Conservation (phyloP, 1,140 invertebrate genomes). For the Drosophila tropicalis region DNA sequence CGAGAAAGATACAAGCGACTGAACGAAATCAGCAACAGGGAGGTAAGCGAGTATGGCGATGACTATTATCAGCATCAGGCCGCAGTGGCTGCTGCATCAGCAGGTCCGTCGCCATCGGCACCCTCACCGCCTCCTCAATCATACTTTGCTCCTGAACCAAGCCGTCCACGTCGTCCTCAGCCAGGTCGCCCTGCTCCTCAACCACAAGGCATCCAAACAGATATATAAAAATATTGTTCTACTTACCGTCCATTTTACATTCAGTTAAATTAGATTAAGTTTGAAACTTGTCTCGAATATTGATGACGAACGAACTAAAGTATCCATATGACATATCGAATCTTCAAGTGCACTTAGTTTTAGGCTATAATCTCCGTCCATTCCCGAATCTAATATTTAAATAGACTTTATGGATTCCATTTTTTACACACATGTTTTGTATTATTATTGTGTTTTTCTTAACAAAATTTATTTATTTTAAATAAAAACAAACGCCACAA, state of each 20-base stretch:
- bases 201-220: conserved; percentile 72
- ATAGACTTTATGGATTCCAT: not conserved
- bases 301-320: conserved; percentile 25
- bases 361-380: not conserved
- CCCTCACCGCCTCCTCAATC: conserved; percentile 70
- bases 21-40: conserved; percentile 87
- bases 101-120: conserved; percentile 60
- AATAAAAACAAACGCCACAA: not conserved
- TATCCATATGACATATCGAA: conserved; percentile 2
- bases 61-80: conserved; percentile 80
- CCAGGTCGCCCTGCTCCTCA: conserved; percentile 54
- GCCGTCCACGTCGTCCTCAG: conserved; percentile 72
- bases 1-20: conserved; percentile 88
- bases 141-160: conserved; percentile 70
- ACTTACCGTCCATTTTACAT: not conserved
- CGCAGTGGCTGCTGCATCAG: conserved; percentile 31
- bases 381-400: not conserved
- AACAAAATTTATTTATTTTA: conserved; percentile 6
- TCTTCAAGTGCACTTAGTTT: conserved; percentile 9
- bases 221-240: conserved; percentile 46
- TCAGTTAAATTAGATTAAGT: conserved; percentile 7
- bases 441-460: not conserved
- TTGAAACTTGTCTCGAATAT: conserved; percentile 26
- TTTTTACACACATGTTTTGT: not conserved
- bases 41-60: conserved; percentile 86